These are phyloP conservation scores for Gobius niger DNA, from an alignment of 2,113 vertebrate species.

Conservation along the genomic window DNA sequence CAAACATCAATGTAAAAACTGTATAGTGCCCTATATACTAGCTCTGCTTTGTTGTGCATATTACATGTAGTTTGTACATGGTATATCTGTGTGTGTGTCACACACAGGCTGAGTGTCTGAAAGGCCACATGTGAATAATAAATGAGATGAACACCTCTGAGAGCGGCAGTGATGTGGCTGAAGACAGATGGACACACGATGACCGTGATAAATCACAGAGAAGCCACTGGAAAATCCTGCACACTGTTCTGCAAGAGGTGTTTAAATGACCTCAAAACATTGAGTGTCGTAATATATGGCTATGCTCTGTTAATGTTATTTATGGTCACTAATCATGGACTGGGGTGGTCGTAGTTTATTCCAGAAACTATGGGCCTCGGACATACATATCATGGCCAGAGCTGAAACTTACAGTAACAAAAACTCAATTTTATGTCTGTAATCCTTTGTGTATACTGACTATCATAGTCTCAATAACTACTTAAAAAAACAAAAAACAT, in stretches of 20 bases:
- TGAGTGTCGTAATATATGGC: neutral
- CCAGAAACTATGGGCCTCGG: too few relatives aligned
- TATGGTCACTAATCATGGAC: too few relatives aligned
- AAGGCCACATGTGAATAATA: slow-evolving; percentile 68
- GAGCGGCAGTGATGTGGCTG: slow-evolving; percentile 29
- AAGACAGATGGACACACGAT: slow-evolving; percentile 33
- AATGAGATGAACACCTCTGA: slow-evolving; percentile 55
- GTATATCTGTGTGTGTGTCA: slow-evolving; percentile 19
- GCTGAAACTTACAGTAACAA: too few relatives aligned
- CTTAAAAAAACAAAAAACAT: too few relatives aligned
- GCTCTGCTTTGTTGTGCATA: neutral
- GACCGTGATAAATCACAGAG: slow-evolving; percentile 30
- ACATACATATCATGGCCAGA: too few relatives aligned
- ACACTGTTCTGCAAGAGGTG: neutral
- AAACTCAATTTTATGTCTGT: too few relatives aligned
- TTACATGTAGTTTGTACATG: slow-evolving; percentile 11
- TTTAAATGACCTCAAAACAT: neutral
- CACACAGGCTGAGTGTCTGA: slow-evolving; percentile 39
- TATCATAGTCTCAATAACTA: too few relatives aligned
- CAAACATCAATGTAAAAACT: neutral
- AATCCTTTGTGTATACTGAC: too few relatives aligned
- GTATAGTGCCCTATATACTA: neutral
- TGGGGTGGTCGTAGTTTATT: too few relatives aligned
- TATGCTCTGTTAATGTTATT: neutral
- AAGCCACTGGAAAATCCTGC: neutral